A percentile compares a stretch with the other conserved stretches of the same genome.
phyloP scores from a whole-genome alignment of 2,888 invertebrate genomes.

The Troides oblongomaculatus region DNA sequence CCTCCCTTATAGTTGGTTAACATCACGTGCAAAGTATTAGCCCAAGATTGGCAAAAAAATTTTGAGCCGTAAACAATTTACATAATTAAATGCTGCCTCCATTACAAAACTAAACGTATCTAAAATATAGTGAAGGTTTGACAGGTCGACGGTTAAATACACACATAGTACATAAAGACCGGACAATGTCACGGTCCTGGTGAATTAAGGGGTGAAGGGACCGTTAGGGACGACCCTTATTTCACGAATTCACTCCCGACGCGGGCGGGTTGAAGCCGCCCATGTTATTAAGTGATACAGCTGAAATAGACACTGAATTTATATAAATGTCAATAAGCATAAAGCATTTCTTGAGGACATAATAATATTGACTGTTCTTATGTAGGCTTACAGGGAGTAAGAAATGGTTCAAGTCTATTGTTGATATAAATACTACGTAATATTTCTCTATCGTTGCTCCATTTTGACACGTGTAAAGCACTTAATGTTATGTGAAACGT shows the following conservation, averaged over 20 bases:
- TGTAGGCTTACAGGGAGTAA: too few species aligned
- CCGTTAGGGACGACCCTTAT: conserved; percentile 48
- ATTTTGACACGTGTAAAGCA: too few species aligned
- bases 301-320: conserved; percentile 35
- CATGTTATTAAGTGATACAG: conserved; percentile 68
- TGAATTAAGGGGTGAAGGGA: conserved; percentile 70
- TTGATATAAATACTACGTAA: too few species aligned
- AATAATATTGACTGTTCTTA: neutral
- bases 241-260: conserved; percentile 54
- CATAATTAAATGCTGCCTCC: neutral
- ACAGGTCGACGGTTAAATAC: conserved; percentile 66
- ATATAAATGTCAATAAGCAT: neutral
- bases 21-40: too few species aligned
- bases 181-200: conserved; percentile 68
- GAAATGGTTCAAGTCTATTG: too few species aligned
- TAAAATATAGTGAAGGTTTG: conserved; percentile 58
- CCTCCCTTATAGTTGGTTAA: too few species aligned
- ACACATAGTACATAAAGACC: conserved; percentile 74
- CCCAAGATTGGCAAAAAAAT: too few species aligned
- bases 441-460: too few species aligned
- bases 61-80: neutral
- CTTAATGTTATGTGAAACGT: too few species aligned
- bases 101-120: neutral
- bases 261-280: conserved; percentile 39
- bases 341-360: neutral